phyloP scores from a whole-genome alignment of 2,888 invertebrate species.

The Patella pellucida region DNA sequence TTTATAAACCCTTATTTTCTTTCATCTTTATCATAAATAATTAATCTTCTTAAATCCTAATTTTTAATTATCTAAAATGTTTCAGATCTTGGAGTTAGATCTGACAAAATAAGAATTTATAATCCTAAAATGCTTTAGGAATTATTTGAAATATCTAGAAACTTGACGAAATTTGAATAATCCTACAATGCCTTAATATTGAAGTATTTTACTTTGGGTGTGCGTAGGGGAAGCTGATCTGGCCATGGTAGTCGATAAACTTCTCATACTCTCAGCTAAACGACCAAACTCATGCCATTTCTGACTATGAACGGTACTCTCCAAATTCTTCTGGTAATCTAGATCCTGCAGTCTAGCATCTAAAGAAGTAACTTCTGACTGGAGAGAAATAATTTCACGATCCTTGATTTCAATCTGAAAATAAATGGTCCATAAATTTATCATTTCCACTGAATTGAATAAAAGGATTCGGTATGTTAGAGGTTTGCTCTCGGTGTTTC shows the following conservation, averaged over 20 bases:
- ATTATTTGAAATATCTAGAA: neutral
- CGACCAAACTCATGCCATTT: constrained; percentile 70
- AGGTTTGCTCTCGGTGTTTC: too few relatives aligned
- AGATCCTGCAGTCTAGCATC: constrained; percentile 43
- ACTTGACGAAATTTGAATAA: too few relatives aligned
- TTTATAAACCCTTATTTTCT: too few relatives aligned
- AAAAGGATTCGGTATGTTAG: too few relatives aligned
- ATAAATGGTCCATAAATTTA: too few relatives aligned
- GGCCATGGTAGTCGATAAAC: constrained; percentile 61
- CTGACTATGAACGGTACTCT: constrained; percentile 62
- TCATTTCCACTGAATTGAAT: too few relatives aligned
- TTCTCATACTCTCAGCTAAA: constrained; percentile 69
- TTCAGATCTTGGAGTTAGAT: neutral
- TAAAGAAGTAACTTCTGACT: constrained; percentile 41
- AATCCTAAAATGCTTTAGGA: too few relatives aligned
- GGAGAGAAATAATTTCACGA: constrained; percentile 48
- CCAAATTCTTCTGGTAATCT: constrained; percentile 54
- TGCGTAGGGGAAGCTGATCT: constrained; percentile 17
- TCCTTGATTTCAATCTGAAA: constrained; percentile 58
- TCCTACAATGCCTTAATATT: neutral
- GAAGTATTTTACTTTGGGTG: neutral
- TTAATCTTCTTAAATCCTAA: neutral
- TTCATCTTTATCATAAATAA: neutral
- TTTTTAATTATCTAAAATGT: neutral
- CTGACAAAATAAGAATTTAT: too few relatives aligned